Evolutionary conservation across 2,113 vertebrate genomes (phyloP), one percentile per base, ranked within the genome.

Genomic region (Tetrax tetrax): DNA sequence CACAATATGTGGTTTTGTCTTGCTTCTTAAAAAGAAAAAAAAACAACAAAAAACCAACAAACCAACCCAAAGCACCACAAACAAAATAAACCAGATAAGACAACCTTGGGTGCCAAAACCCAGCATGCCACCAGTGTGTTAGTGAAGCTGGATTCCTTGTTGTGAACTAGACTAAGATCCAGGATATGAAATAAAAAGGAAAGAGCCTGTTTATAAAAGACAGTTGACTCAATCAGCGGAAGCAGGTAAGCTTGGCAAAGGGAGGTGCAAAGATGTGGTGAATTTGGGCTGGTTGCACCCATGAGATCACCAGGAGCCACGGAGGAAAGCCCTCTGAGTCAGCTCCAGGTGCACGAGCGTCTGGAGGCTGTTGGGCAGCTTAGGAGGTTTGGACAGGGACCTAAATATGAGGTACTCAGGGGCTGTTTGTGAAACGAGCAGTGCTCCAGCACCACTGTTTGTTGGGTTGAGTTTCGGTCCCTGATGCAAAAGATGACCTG

Each of bases 211-310:
- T 76, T 71, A 60, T 56, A 61, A 7, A 56, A 69, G 50, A 29
- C 29, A 45, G 70, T 56, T 80, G 89, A 83, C 24, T 91, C 74
- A 76, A 41, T 84, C 75, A 54, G 61, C 2, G 2, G 75, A 61
- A 38, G 18, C 50, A 66, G 66, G 82, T 66, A 77, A 12, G 5
- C 48, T 29, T 88, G 77, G 83, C 59, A 50, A 74, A 95, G 93
- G 86, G 96, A 95, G 96, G 95, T 83, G 87, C 37, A 92, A 47
- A 87, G 54, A 65, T 6, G 72, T 8, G 12, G 87, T 81, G 92
- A 88, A 61, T 54, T 84, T 1, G 19, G 72, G 51, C 78, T 18
- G 37, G 31, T 45, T 87, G 65, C 3, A 0, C 90, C 93, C 7
- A 33, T 83, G 88, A 93, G 63, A 57, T 94, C 93, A 95, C 27